These are phyloP conservation scores for Suillia variegata DNA, from an alignment of 2,888 invertebrate genomes.

Conservation along the genomic window DNA sequence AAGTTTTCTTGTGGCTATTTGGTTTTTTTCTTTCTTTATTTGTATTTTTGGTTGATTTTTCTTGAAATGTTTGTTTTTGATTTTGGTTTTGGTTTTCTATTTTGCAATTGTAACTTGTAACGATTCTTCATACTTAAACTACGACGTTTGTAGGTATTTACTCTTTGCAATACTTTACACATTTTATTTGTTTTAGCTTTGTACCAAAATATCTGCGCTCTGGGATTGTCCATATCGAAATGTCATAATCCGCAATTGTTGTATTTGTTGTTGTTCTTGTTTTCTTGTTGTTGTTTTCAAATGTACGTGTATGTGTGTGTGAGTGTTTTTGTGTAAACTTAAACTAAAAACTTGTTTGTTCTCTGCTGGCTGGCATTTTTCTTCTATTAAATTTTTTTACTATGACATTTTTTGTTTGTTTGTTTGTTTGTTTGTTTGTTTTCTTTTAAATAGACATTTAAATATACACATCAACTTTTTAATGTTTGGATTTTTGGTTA, in stretches of 20 bases:
- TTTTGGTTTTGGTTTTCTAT: too few relatives aligned
- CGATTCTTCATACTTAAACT: too few relatives aligned
- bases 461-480: conserved; percentile 26
- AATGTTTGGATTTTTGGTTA: conserved; percentile 20
- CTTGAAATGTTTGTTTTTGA: neutral
- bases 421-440: too few relatives aligned
- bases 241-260: conserved; percentile 24
- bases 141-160: too few relatives aligned
- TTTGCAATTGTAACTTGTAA: too few relatives aligned
- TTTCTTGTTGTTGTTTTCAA: conserved; percentile 9
- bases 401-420: conserved; percentile 7
- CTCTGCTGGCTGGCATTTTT: neutral
- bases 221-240: conserved; percentile 33
- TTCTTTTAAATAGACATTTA: conserved; percentile 30
- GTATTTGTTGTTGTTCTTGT: conserved; percentile 4
- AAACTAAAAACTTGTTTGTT: conserved; percentile 1
- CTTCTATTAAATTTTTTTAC: conserved; percentile 3
- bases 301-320: neutral
- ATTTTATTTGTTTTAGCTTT: conserved; percentile 23
- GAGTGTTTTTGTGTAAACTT: neutral
- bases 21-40: too few relatives aligned
- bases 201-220: conserved; percentile 37
- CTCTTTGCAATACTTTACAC: too few relatives aligned
- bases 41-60: too few relatives aligned
- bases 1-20: too few relatives aligned